A percentile compares a stretch with the other conserved stretches of the same genome.
phyloP scores from a whole-genome alignment of 2,113 vertebrate genomes.

The Etheostoma cragini region DNA sequence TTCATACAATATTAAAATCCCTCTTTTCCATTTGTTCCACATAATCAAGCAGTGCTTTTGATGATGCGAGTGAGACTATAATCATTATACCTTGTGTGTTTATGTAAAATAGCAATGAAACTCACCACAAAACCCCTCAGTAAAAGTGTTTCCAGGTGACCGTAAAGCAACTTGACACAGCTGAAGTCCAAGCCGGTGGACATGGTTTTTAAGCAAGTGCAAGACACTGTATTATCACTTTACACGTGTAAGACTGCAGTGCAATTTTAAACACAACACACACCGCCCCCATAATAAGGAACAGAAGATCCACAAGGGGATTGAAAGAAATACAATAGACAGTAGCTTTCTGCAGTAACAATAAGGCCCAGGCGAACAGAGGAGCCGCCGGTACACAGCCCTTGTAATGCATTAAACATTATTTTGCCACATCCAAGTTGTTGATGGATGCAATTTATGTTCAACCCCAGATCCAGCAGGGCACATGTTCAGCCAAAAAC shows the following conservation, averaged over 20 bases:
- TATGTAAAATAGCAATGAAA: constrained; percentile 19
- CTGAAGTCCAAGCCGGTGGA: constrained; percentile 80
- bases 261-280: constrained; percentile 63
- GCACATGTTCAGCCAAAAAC: constrained; percentile 47
- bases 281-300: constrained; percentile 62
- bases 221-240: constrained; percentile 47
- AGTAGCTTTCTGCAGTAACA: constrained; percentile 65
- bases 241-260: constrained; percentile 66
- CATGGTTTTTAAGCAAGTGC: constrained; percentile 20
- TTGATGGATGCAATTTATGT: constrained; percentile 54
- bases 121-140: background rate
- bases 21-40: constrained; percentile 45
- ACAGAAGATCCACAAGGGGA: constrained; percentile 56
- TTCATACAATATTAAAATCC: constrained; percentile 57
- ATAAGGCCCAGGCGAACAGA: constrained; percentile 67
- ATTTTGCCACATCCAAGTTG: constrained; percentile 67
- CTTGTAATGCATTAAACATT: constrained; percentile 70
- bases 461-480: constrained; percentile 57
- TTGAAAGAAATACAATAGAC: constrained; percentile 69
- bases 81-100: constrained; percentile 29
- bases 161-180: constrained; percentile 77
- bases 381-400: constrained; percentile 50
- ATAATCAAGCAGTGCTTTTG: constrained; percentile 30
- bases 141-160: constrained; percentile 85
- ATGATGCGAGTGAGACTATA: constrained; percentile 24